These are phyloP conservation scores for Sylvilagus bachmani DNA, from an alignment of 2,113 vertebrate species.

Conservation along the genomic window DNA sequence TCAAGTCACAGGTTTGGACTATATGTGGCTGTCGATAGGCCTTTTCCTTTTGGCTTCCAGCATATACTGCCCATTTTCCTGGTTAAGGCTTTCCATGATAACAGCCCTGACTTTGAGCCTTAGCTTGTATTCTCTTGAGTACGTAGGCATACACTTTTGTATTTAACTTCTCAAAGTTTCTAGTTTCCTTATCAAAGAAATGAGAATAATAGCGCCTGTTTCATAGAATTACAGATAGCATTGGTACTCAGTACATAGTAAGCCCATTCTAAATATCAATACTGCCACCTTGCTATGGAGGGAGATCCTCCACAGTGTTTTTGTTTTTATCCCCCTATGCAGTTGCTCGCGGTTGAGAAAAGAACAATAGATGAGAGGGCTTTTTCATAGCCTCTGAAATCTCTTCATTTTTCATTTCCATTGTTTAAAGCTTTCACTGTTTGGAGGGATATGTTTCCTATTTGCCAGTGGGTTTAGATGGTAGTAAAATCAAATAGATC, in stretches of 20 bases:
- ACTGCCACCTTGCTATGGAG: background rate
- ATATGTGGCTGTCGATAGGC: no score
- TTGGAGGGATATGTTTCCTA: background rate
- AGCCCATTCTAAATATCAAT: background rate
- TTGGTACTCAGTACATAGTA: background rate
- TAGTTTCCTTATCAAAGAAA: background rate
- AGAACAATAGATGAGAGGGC: background rate
- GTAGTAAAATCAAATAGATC: background rate
- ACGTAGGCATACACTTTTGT: background rate
- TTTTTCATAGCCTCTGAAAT: constrained; percentile 45
- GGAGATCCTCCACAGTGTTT: background rate
- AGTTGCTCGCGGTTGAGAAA: constrained; percentile 51
- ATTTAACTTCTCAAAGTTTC: background rate
- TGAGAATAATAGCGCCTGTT: background rate
- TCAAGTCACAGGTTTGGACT: background rate
- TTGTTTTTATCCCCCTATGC: background rate
- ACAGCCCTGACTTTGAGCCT: background rate
- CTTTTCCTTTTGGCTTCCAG: background rate
- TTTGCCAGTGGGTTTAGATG: constrained; percentile 13
- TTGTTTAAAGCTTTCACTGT: constrained; percentile 13
- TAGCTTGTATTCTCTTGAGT: background rate
- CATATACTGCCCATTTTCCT: background rate
- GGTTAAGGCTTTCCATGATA: background rate
- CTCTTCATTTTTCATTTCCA: constrained; percentile 40
- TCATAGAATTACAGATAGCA: background rate